Evolutionary conservation across 2,797 vertebrate genomes (phyloP).

Genomic region (Eospalax fontanierii): DNA sequence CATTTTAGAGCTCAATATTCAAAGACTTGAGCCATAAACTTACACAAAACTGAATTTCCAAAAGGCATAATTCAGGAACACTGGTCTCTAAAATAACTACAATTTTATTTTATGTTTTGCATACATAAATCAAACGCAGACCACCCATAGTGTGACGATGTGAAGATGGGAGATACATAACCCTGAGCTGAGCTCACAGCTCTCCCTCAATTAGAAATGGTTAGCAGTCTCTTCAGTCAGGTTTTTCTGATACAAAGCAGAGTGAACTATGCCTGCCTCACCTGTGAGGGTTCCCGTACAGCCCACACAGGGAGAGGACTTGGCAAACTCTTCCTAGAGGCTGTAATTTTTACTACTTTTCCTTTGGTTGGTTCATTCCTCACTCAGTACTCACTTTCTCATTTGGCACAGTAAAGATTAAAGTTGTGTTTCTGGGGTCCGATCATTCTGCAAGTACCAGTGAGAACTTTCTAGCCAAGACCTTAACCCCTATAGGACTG

Average conservation of each 20-base stretch:
- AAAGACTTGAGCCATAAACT: neutral
- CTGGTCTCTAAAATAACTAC: neutral
- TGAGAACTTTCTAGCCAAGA: neutral
- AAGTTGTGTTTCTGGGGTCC: neutral
- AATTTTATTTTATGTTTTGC: neutral
- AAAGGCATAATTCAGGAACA: neutral
- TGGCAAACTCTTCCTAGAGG: neutral
- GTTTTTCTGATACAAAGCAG: neutral
- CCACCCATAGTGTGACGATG: neutral
- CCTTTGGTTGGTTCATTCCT: neutral
- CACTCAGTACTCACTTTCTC: neutral
- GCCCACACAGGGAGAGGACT: neutral
- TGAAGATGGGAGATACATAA: neutral
- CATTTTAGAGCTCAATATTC: neutral
- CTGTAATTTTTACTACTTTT: neutral
- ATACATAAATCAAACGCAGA: neutral
- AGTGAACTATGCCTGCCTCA: too few relatives aligned
- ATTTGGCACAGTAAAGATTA: neutral
- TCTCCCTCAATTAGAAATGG: neutral
- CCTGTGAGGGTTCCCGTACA: neutral
- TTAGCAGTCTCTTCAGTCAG: neutral
- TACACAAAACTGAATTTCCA: neutral
- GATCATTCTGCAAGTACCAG: neutral
- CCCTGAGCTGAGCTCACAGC: neutral
- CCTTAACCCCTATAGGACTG: neutral